Evolutionary conservation across 1,140 invertebrate species (phyloP).

Genomic region (Akabosia matsudoensis): DNA sequence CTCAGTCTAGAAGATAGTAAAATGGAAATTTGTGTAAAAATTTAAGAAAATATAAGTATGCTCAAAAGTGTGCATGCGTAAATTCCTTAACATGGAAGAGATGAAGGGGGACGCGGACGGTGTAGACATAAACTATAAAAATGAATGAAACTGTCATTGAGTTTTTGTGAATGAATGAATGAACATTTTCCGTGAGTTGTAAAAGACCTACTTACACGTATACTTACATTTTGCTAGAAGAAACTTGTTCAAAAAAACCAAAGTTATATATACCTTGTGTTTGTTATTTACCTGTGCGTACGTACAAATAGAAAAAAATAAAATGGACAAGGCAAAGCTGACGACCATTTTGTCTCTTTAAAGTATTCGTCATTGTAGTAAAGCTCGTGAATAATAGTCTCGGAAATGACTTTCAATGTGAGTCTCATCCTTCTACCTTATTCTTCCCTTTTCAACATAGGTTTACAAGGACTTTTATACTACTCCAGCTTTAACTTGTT

Average conservation of each 20-base stretch:
- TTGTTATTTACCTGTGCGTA: not conserved
- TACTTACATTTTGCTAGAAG: not conserved
- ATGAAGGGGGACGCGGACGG: not conserved
- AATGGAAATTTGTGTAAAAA: no score
- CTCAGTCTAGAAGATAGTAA: no score
- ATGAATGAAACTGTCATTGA: not conserved
- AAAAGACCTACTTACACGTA: not conserved
- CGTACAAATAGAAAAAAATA: not conserved
- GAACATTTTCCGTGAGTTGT: not conserved
- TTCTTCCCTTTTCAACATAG: not conserved
- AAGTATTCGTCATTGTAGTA: not conserved
- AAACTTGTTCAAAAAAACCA: not conserved
- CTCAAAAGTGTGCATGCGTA: no score
- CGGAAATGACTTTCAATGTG: not conserved
- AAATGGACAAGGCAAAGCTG: not conserved
- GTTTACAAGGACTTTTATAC: slow-evolving; percentile 7
- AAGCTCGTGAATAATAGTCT: not conserved
- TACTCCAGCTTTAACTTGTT: not conserved
- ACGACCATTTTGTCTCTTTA: not conserved
- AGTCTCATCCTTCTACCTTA: not conserved
- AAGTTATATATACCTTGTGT: not conserved
- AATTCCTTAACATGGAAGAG: no score
- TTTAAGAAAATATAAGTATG: no score
- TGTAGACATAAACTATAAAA: no score
- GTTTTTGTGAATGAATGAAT: not conserved